A percentile compares a stretch with the other conserved stretches of the same genome.
Evolutionary conservation across 2,113 vertebrate genomes (phyloP).

Genomic region (Felis chaus): DNA sequence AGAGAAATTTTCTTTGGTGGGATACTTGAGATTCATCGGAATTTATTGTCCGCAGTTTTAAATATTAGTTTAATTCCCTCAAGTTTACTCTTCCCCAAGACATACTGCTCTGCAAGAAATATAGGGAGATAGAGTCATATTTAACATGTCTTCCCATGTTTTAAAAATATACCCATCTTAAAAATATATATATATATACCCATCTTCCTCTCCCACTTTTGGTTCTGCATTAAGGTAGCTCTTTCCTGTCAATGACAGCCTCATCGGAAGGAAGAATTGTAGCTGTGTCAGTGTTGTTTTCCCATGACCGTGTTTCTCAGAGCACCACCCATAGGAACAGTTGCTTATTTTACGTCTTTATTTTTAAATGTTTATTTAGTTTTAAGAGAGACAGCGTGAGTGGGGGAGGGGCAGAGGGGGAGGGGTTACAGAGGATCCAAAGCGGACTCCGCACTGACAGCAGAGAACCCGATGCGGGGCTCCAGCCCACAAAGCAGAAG

Average conservation of each 20-base stretch:
- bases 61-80: not conserved
- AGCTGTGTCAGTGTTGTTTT: not conserved
- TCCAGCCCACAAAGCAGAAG: too few species aligned
- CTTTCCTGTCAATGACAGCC: not conserved
- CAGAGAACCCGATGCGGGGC: too few species aligned
- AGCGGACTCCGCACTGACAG: too few species aligned
- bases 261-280: not conserved
- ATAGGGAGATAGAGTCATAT: not conserved
- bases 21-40: not conserved
- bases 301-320: not conserved
- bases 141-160: not conserved
- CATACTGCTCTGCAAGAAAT: not conserved
- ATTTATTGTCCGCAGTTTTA: not conserved
- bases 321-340: not conserved
- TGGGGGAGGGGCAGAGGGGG: too few species aligned
- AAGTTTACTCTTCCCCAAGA: not conserved
- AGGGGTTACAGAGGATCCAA: too few species aligned
- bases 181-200: not conserved
- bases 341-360: not conserved
- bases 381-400: too few species aligned
- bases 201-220: not conserved
- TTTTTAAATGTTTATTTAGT: too few species aligned
- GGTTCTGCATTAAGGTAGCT: not conserved
- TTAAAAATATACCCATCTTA: not conserved
- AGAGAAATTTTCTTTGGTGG: not conserved